These are phyloP conservation scores for Parapsyche elsis DNA, from an alignment of 1,140 invertebrate genomes.

Conservation along the genomic window DNA sequence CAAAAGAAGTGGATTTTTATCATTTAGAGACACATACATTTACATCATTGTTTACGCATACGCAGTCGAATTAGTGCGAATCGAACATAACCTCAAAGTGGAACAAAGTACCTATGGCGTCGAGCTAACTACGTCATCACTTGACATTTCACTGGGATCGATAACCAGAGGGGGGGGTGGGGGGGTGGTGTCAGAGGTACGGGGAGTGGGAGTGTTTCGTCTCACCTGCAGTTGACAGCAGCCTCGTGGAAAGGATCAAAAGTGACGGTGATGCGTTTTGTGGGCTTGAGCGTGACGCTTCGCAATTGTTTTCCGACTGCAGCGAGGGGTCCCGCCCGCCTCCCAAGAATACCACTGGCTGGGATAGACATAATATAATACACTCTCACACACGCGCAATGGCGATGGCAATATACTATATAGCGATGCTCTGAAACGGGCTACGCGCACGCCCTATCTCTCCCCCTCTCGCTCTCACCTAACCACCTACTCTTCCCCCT, in stretches of 20 bases:
- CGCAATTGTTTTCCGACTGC: conserved; percentile 77
- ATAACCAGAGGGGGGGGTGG: background rate
- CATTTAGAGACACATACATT: no score
- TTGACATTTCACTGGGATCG: background rate
- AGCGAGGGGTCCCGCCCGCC: conserved; percentile 79
- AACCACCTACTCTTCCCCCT: no score
- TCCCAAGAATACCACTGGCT: conserved; percentile 57
- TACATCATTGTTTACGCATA: no score
- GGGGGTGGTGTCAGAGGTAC: background rate
- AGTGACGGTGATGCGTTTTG: conserved; percentile 78
- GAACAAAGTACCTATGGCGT: background rate
- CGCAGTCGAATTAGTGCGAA: background rate
- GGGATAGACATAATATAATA: background rate
- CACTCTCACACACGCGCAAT: background rate
- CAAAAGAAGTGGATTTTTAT: no score
- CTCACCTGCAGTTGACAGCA: background rate
- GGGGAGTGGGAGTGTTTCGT: background rate
- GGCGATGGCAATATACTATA: background rate
- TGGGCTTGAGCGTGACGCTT: conserved; percentile 80
- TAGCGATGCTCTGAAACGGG: no score
- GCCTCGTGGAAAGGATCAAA: conserved; percentile 87
- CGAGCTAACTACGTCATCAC: background rate
- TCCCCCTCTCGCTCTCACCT: no score
- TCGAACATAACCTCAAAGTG: background rate
- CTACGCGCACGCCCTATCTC: no score